Evolutionary conservation across 2,797 vertebrate species (phyloP).

Genomic region (Aplochiton taeniatus): DNA sequence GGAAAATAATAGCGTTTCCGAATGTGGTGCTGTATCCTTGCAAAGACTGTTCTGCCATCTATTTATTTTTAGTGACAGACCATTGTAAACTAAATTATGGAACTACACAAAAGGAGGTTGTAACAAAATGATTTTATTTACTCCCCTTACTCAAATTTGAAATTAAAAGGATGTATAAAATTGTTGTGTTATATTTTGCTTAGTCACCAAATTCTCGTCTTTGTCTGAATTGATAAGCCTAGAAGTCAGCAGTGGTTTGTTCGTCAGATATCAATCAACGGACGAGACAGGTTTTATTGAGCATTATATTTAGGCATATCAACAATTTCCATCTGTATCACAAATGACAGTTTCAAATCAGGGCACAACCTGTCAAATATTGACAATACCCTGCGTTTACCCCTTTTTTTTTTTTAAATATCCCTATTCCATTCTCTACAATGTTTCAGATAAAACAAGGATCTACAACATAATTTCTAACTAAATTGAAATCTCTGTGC

Average conservation of each 20-base stretch:
- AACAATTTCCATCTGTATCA: slow-evolving; percentile 41
- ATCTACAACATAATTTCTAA: slow-evolving; percentile 6
- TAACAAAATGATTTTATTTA: slow-evolving; percentile 58
- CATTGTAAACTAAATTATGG: slow-evolving; percentile 54
- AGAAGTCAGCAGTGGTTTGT: too few species aligned
- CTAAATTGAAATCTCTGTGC: slow-evolving; percentile 18
- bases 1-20: neutral
- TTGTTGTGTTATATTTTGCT: slow-evolving; percentile 4
- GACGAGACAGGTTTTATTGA: slow-evolving; percentile 61
- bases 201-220: neutral
- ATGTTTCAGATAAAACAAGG: slow-evolving; percentile 40
- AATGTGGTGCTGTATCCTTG: slow-evolving; percentile 33
- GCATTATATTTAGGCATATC: slow-evolving; percentile 51
- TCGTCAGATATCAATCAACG: slow-evolving; percentile 28
- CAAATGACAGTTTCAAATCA: slow-evolving; percentile 54
- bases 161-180: slow-evolving; percentile 69
- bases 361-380: slow-evolving; percentile 72
- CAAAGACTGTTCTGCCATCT: slow-evolving; percentile 39
- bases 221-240: too few species aligned
- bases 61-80: slow-evolving; percentile 68
- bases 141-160: slow-evolving; percentile 65
- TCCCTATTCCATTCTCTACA: slow-evolving; percentile 41
- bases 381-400: slow-evolving; percentile 62
- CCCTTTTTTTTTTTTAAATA: slow-evolving; percentile 57
- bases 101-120: slow-evolving; percentile 26